phyloP scores from a whole-genome alignment of 2,113 vertebrate species.

The Oreocharis arfaki region DNA sequence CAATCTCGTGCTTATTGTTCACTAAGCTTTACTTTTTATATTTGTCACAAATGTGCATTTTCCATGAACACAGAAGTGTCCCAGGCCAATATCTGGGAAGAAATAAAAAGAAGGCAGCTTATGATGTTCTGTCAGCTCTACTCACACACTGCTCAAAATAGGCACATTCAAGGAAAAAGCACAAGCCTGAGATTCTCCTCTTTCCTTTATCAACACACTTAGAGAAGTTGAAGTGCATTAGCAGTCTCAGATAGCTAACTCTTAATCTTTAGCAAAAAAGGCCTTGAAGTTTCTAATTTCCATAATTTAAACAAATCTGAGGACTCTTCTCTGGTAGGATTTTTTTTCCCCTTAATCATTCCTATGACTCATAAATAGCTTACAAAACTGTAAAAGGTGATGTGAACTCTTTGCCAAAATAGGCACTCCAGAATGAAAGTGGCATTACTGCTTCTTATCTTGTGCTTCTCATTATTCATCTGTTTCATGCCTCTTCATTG shows the following conservation, averaged over 20 bases:
- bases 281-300: conserved; percentile 17
- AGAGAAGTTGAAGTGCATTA: neutral
- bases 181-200: neutral
- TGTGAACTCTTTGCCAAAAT: conserved; percentile 19
- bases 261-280: neutral
- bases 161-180: neutral
- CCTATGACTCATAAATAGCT: conserved; percentile 10
- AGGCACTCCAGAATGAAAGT: conserved; percentile 37
- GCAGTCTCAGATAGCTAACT: neutral
- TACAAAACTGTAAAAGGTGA: conserved; percentile 23
- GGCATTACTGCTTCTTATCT: conserved; percentile 61
- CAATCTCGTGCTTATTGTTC: neutral
- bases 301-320: conserved; percentile 48
- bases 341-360: conserved; percentile 4
- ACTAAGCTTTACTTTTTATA: neutral
- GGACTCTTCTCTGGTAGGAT: neutral
- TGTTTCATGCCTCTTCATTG: conserved; percentile 30
- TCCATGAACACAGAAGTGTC: neutral
- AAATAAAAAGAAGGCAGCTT: neutral
- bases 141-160: neutral
- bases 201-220: neutral
- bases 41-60: neutral
- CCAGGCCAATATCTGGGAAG: neutral
- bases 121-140: neutral
- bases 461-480: conserved; percentile 58